Conservation (phyloP, 2,888 invertebrate species). For the Cryptus viduatorius region DNA sequence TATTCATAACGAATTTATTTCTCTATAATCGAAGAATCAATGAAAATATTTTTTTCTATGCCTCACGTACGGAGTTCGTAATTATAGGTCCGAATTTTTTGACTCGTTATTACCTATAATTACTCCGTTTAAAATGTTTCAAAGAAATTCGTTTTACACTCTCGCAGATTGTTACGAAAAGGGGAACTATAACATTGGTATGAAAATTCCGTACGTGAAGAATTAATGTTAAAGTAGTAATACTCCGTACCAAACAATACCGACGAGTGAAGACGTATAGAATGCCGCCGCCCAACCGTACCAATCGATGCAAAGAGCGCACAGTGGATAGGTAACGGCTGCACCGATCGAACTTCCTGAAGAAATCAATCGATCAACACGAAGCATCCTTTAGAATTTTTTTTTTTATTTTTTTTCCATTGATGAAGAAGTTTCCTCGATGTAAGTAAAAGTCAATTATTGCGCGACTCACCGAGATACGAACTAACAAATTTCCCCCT, state of each 20-base stretch:
- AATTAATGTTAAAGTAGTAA: neutral
- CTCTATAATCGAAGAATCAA: neutral
- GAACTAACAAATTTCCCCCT: conserved; percentile 90
- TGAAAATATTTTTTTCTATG: neutral
- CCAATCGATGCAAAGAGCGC: conserved; percentile 88
- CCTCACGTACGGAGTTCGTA: too few relatives aligned
- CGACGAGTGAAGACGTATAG: conserved; percentile 88
- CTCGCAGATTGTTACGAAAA: too few relatives aligned
- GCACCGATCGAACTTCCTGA: conserved; percentile 89
- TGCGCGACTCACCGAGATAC: conserved; percentile 85
- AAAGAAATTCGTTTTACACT: too few relatives aligned
- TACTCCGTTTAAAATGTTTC: too few relatives aligned
- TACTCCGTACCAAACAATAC: conserved; percentile 88
- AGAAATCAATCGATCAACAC: conserved; percentile 55
- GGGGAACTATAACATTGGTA: neutral
- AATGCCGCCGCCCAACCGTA: conserved; percentile 91
- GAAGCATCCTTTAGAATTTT: neutral
- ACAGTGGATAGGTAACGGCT: conserved; percentile 89
- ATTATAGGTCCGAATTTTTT: too few relatives aligned
- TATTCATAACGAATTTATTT: neutral
- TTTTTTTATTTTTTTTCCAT: neutral
- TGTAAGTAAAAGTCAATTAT: neutral
- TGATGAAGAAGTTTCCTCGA: too few relatives aligned
- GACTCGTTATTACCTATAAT: too few relatives aligned
- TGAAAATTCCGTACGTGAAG: neutral